phyloP scores from a whole-genome alignment of 2,113 vertebrate species.

The Antigone vipio region DNA sequence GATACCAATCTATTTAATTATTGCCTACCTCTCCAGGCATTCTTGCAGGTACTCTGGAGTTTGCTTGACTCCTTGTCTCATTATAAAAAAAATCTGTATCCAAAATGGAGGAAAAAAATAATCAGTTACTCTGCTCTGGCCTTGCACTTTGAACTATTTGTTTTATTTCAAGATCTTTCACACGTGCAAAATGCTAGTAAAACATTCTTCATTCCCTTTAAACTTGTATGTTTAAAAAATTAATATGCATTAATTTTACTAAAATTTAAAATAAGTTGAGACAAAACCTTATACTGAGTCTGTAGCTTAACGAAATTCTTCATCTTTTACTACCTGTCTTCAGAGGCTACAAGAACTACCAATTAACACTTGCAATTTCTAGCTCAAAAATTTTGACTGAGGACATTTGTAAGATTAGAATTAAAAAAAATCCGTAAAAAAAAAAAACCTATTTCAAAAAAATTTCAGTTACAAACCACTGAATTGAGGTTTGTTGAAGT shows the following conservation, averaged over 20 bases:
- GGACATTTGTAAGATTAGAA: background rate
- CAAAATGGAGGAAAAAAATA: background rate
- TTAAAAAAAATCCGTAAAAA: background rate
- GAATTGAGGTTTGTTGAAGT: background rate
- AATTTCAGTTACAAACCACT: background rate
- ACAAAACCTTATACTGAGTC: background rate
- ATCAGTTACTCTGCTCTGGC: background rate
- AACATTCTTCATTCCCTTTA: background rate
- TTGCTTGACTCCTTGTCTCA: accelerated
- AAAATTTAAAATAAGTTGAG: background rate
- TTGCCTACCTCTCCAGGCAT: background rate
- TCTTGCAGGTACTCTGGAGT: background rate
- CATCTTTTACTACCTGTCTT: background rate
- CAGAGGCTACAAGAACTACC: background rate
- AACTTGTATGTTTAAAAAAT: background rate
- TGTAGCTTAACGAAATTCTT: background rate
- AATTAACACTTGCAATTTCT: background rate
- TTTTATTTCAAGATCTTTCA: background rate
- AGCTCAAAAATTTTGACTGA: background rate
- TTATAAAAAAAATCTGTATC: background rate
- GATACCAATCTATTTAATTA: background rate
- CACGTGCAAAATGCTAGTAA: background rate
- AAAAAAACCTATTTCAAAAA: background rate
- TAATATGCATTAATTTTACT: background rate
- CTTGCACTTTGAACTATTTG: background rate